Base-by-base conservation (phyloP, 1,140 invertebrate genomes). In the Macrobrachium rosenbergii region DNA sequence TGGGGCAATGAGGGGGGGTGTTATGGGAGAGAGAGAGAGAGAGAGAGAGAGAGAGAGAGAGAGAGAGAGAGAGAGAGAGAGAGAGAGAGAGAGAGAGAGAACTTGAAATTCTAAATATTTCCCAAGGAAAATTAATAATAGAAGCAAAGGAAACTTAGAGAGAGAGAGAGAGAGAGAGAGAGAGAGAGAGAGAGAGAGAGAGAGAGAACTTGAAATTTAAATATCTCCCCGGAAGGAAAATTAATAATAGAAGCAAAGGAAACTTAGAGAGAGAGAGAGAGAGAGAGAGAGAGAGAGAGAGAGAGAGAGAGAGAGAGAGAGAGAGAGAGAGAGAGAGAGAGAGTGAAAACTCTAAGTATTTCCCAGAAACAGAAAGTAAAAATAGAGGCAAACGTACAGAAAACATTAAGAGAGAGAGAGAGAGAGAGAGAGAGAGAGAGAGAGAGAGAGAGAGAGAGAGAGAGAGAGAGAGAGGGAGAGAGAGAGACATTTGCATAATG, bases 11-110 rank as follows among this genome's bases (percentile, higher is more conserved):
- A 72, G 67, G 16, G 17, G 67, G 67, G 43, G 67, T n/a, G n/a
- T n/a, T n/a, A n/a, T n/a, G n/a, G n/a, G n/a, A n/a, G n/a, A n/a
- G n/a, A n/a, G n/a, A n/a, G 67, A 75, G 72, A 37, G 72, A 75
- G 72, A 75, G 72, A 75, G 72, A 75, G 72, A 75, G 72, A 75
- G 72, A 75, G 73, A 75, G 73, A 75, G 73, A 75, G 73, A 75
- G 73, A 75, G 73, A 75, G 73, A 75, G 73, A 75, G 73, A 75
- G 73, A 75, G 72, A 75, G 73, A 75, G 73, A 75, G 73, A 75
- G 28, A 75, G 72, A 75, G 72, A 75, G 72, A 75, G 72, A 75
- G 72, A 75, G 23, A 75, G 23, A 75, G 72, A 75, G 23, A 73
- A 10, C 17, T 16, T 12, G 2, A 43, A 75, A 75, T 37, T 8